Base-by-base conservation (phyloP, 2,888 invertebrate genomes). In the Linnaemya tessellans region DNA sequence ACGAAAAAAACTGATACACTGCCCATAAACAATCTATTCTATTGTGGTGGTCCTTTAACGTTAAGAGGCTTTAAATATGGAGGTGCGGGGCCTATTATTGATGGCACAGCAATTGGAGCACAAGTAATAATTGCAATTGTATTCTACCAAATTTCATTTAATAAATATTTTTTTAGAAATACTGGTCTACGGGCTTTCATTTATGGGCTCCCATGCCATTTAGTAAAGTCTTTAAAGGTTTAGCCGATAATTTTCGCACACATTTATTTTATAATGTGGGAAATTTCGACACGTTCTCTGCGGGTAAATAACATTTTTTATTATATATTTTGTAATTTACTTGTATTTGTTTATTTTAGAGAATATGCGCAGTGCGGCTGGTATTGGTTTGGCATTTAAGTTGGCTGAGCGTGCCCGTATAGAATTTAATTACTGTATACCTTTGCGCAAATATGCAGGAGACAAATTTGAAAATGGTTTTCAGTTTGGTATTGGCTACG, bases 401-500 rank as follows among this genome's bases (percentile, higher is more conserved):
- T 93, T 99, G 80, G 98, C 96, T 87, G 94, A 97, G 87, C 94
- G 96, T 86, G 98, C 98, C n/a, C 94, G 98, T 80, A 94, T 99
- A 75, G 99, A 99, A 94, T 94, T 99, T 74, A 99, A 99, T 94
- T 98, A 99, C 93, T 97, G 97, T 92, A 93, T 97, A 90, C 99
- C 99, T 56, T 89, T 97, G 75, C 93, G 93, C 64, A 94, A 94
- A 86, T 93, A 94, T 87, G 92, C 93, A 83, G 95, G 94, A 15
- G 98, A 98, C 93, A 93, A 92, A 88, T 88, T 94, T 75, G 93
- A 94, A 71, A 94, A 94, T 86, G 97, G 97, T 58, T 94, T 97
- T 88, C 97, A 97, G 93, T 95, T 97, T 90, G 98, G 97, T 46
- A 94, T 97, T 88, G 97, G 97, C 41, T 94, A 96, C 71, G 95